phyloP scores from a whole-genome alignment of 2,797 vertebrate species.

The Spinibarbus caldwelli region DNA sequence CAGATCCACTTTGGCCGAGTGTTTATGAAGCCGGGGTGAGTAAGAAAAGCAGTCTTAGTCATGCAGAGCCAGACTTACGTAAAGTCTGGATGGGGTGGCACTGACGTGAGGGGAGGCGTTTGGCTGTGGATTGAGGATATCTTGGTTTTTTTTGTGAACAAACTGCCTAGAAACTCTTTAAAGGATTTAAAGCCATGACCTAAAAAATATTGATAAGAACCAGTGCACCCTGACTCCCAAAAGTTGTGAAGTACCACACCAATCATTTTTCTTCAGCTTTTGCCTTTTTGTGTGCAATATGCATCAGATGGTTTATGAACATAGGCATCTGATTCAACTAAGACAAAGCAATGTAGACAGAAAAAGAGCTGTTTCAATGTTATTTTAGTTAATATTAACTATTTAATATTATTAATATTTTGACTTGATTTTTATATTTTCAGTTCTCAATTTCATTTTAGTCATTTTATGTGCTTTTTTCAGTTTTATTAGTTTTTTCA shows the following conservation, averaged over 20 bases:
- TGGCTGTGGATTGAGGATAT: not conserved
- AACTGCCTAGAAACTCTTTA: not conserved
- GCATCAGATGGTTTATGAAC: not conserved
- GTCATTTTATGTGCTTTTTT: no score
- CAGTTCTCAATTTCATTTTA: no score
- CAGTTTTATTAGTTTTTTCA: no score
- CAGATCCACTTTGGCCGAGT: constrained; percentile 99
- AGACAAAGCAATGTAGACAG: not conserved
- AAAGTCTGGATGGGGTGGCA: not conserved
- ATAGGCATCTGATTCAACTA: not conserved
- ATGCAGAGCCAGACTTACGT: not conserved
- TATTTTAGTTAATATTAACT: no score
- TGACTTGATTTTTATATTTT: no score
- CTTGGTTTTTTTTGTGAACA: not conserved
- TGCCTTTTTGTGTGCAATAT: not conserved
- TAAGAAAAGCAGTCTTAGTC: constrained; percentile 13
- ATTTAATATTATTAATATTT: not conserved
- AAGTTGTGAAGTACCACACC: not conserved
- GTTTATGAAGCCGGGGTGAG: constrained; percentile 99
- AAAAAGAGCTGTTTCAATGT: no score
- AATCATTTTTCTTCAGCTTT: not conserved
- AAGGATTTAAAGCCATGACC: not conserved
- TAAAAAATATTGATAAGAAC: not conserved
- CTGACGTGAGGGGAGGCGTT: not conserved
- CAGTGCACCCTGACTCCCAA: not conserved